Evolutionary conservation across 2,797 vertebrate genomes (phyloP), one percentile per base, ranked within the genome.

Genomic region (Eleutherodactylus coqui): DNA sequence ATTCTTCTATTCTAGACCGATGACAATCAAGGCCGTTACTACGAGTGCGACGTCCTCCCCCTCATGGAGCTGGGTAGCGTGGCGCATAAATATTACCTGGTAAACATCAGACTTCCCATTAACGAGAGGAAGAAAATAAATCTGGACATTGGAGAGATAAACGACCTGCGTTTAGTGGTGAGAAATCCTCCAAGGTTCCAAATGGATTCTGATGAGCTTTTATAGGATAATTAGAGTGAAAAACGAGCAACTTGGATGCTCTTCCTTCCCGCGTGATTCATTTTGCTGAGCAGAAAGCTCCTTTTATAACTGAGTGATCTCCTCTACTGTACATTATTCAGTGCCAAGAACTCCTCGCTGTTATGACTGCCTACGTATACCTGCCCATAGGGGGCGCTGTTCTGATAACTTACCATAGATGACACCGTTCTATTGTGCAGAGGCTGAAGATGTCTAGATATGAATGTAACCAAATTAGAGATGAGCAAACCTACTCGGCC

Each of bases 51-150:
- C 38, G 92, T 95, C 36, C 92, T 99, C 64, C 97, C 98, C 36
- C 98, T 99, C 90, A 97, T 99, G 96, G 98, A 99, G 91, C 89
- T 99, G 0, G 98, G 98, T 60, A 97, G 95, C 0, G 97, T 99
- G 88, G 94, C 96, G n/a, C 98, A 99, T 90, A 99, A 99, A 84
- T 99, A 96, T 91, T 99, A 99, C 88, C 97, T 99, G 36, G 93
- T 99, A 87, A 99, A 99, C 92, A 96, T 99, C 89, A 96, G 97
- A 1, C 94, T 99, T 58, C 98, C 98, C 0, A 96, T 99, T 62
- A 96, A 95, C 1, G 97, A 97, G 77, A 95, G 93, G 82, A 97
- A 97, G 91, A 97, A 96, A 85, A 88, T 98, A 77, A 99, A 99
- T 0, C 93, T 98, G 73, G 96, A 96, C 53, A 99, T 99, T 0